phyloP scores from a whole-genome alignment of 2,888 invertebrate species.

The Stenodema calcarata region DNA sequence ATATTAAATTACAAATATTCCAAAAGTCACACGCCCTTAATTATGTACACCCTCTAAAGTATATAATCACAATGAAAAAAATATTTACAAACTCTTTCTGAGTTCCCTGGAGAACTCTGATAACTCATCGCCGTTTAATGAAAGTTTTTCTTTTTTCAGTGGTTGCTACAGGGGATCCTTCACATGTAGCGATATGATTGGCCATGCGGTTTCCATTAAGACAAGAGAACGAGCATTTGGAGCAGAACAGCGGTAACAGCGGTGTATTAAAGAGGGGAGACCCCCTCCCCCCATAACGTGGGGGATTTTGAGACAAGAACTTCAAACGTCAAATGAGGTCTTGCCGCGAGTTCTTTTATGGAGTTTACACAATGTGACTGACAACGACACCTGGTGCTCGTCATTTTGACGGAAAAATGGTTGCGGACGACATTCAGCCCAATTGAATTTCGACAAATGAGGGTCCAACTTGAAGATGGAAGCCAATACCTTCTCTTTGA shows the following conservation, averaged over 20 bases:
- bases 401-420: conserved; percentile 60
- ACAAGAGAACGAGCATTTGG: background rate
- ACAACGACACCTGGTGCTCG: conserved; percentile 82
- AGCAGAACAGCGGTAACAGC: background rate
- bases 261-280: background rate
- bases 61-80: too few species aligned
- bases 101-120: background rate
- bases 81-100: background rate
- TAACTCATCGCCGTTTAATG: background rate
- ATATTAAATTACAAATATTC: too few species aligned
- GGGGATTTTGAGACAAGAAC: background rate
- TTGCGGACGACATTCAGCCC: conserved; percentile 71
- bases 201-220: conserved; percentile 31
- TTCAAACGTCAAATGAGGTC: conserved; percentile 61
- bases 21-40: too few species aligned
- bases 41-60: too few species aligned
- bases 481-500: background rate
- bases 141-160: background rate
- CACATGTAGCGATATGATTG: background rate
- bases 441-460: conserved; percentile 62
- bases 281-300: background rate
- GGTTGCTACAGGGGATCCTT: background rate
- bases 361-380: conserved; percentile 83
- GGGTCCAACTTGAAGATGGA: conserved; percentile 1
- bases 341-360: conserved; percentile 74